Evolutionary conservation across 2,113 vertebrate genomes (phyloP).

Genomic region (Chloroceryle aenea): DNA sequence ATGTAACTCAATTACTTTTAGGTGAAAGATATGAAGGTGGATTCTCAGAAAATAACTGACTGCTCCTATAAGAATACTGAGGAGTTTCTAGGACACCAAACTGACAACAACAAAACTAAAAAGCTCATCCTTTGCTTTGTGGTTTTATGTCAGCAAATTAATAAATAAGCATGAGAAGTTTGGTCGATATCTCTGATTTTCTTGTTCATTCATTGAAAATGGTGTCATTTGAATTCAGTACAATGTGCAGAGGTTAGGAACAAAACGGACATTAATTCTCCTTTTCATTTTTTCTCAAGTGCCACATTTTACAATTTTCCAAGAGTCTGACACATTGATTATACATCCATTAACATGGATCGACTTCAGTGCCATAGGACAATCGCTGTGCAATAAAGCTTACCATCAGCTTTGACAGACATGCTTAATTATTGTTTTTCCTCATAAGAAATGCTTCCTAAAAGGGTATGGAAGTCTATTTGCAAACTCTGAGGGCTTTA

Average conservation of each 20-base stretch:
- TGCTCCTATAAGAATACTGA: neutral
- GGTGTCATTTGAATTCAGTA: neutral
- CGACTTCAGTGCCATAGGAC: neutral
- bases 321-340: neutral
- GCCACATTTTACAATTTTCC: neutral
- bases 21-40: neutral
- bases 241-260: neutral
- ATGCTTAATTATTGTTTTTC: neutral
- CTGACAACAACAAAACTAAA: neutral
- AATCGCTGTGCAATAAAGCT: neutral
- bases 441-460: neutral
- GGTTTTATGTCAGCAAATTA: neutral
- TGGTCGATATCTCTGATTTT: neutral
- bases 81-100: neutral
- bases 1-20: neutral
- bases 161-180: neutral
- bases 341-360: neutral
- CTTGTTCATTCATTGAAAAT: accelerated
- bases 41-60: neutral
- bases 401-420: neutral
- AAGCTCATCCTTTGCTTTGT: neutral
- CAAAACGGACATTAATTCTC: neutral
- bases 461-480: neutral
- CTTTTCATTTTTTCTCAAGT: neutral
- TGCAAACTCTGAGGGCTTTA: accelerated